A percentile compares a stretch with the other conserved stretches of the same genome.
Evolutionary conservation across 2,113 vertebrate genomes (phyloP).

Genomic region (Bucco capensis): DNA sequence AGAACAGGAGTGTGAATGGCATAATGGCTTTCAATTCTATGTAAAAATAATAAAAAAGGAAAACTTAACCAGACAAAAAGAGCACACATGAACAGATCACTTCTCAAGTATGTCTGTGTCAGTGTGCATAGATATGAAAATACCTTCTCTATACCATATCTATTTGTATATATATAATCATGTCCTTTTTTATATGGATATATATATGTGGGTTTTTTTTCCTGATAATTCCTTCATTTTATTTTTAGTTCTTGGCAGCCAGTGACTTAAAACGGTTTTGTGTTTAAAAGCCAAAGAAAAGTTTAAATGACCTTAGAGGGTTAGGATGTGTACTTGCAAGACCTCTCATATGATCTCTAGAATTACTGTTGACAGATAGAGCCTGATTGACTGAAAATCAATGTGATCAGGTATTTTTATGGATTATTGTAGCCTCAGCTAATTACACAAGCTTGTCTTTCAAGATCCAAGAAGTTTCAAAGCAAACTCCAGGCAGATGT

Average conservation of each 20-base stretch:
- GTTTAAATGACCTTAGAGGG: slow-evolving; percentile 71
- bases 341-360: slow-evolving; percentile 51
- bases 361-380: slow-evolving; percentile 70
- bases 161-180: neutral
- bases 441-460: slow-evolving; percentile 80
- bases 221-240: neutral
- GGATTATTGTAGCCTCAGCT: slow-evolving; percentile 75
- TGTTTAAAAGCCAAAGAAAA: slow-evolving; percentile 50
- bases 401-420: slow-evolving; percentile 80
- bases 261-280: slow-evolving; percentile 30
- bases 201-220: neutral
- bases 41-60: neutral
- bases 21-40: neutral
- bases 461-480: slow-evolving; percentile 71
- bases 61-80: neutral
- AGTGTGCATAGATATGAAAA: neutral
- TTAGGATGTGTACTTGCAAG: slow-evolving; percentile 47
- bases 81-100: accelerated
- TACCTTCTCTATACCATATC: neutral
- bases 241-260: neutral
- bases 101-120: accelerated
- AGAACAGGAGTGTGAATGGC: neutral
- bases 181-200: accelerated
- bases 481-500: slow-evolving; percentile 69
- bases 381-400: slow-evolving; percentile 78